These are phyloP conservation scores for Centruroides sculpturatus DNA, from an alignment of 1,140 invertebrate species.

Conservation along the genomic window DNA sequence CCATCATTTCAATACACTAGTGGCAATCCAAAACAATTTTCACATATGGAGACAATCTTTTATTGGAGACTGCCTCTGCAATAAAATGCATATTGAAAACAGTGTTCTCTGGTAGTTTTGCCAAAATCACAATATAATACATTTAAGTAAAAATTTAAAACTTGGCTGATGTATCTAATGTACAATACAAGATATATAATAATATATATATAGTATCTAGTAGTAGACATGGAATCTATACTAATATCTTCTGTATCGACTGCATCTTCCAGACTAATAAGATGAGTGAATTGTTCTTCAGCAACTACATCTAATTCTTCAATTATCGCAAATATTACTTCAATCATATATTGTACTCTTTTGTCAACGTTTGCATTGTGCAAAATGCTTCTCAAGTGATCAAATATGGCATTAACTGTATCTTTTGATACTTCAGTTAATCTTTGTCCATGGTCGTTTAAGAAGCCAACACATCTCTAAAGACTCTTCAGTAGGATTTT, in stretches of 20 bases:
- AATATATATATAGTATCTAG: no score
- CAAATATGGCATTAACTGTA: conserved; percentile 68
- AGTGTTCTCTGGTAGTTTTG: no score
- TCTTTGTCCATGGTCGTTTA: conserved; percentile 94
- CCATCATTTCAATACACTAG: no score
- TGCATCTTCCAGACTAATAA: conserved; percentile 77
- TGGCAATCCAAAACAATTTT: no score
- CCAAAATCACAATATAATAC: no score
- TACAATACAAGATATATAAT: no score
- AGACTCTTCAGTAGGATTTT: conserved; percentile 91
- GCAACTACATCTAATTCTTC: conserved; percentile 88
- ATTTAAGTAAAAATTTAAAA: no score
- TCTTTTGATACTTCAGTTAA: conserved; percentile 78
- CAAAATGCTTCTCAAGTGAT: conserved; percentile 81
- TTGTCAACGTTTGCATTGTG: conserved; percentile 86
- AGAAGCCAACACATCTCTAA: conserved; percentile 89
- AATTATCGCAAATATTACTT: conserved; percentile 85
- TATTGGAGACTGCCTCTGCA: no score
- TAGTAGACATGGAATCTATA: no score
- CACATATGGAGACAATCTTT: no score
- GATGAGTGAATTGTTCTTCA: conserved; percentile 94
- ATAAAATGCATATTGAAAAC: no score
- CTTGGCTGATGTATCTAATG: no score
- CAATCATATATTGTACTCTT: conserved; percentile 95
- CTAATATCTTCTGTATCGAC: conserved; percentile 46